Evolutionary conservation across 2,113 vertebrate genomes (phyloP).

Genomic region (Nanorana parkeri): DNA sequence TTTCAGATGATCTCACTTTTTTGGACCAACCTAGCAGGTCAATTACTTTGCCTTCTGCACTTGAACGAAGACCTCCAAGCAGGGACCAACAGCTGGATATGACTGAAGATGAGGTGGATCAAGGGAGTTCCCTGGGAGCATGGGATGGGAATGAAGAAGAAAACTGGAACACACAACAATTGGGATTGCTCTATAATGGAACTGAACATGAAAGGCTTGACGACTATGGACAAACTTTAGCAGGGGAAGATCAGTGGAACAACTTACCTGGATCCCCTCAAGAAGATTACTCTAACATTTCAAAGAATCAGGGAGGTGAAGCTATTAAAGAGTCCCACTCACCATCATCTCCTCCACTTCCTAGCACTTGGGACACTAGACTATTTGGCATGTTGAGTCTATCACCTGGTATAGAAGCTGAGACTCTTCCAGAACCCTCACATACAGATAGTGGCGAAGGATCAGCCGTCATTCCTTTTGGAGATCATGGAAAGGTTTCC

Average conservation of each 20-base stretch:
- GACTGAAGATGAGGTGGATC: slow-evolving; percentile 62
- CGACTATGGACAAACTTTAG: slow-evolving; percentile 6
- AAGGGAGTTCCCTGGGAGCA: slow-evolving; percentile 49
- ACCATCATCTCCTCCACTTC: slow-evolving; percentile 20
- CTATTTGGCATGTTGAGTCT: slow-evolving; percentile 1
- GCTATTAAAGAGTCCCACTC: background rate
- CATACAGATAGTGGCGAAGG: slow-evolving; percentile 61
- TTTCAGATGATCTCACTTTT: background rate
- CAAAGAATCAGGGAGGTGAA: background rate
- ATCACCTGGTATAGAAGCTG: slow-evolving; percentile 57
- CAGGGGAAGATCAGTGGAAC: slow-evolving; percentile 34
- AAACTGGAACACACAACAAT: slow-evolving; percentile 13
- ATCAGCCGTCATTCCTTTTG: slow-evolving; percentile 16
- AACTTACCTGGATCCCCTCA: background rate
- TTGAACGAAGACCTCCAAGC: slow-evolving; percentile 27
- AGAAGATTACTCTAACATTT: background rate
- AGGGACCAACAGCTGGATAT: slow-evolving; percentile 56
- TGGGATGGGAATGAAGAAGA: slow-evolving; percentile 57
- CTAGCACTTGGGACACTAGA: slow-evolving; percentile 9
- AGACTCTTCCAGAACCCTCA: slow-evolving; percentile 65
- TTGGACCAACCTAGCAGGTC: slow-evolving; percentile 20
- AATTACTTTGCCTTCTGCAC: slow-evolving; percentile 30
- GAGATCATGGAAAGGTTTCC: background rate
- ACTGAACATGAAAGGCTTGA: slow-evolving; percentile 15
- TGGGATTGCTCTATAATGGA: slow-evolving; percentile 54